Evolutionary conservation across 1,140 invertebrate genomes (phyloP), one percentile per base, ranked within the genome.

Genomic region (Eupeodes corollae): DNA sequence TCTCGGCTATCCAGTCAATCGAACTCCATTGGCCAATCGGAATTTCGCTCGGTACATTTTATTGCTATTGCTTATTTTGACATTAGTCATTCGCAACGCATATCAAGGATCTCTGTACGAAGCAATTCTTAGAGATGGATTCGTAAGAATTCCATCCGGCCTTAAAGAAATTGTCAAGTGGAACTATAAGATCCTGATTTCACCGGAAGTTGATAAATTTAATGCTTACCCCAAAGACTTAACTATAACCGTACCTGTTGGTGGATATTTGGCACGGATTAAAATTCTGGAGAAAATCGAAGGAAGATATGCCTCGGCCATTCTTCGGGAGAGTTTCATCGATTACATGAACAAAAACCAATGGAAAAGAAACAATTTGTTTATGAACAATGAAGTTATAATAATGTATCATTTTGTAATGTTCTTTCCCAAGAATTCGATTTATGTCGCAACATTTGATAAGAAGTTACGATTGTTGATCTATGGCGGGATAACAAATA

Each of bases 41-140:
- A 53, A 51, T 31, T 49, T 46, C 40, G 46, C 52, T 1, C 52
- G 52, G 2, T 42, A 46, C 14, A 18, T 51, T 5, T 30, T 53
- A 2, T 41, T 47, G 16, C n/a, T 47, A 3, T 53, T 49, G 52
- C 6, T 53, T 9, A 10, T 53, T 5, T 11, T 30, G 1, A 41
- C 49, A 2, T 16, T 53, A n/a, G 35, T 51, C 11, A 6, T 53
- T n/a, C 52, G 52, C 9, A 53, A 48, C 14, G 46, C 47, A 5
- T 53, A 53, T 44, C 52, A 53, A 38, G 49, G 46, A 13, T 48
- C 47, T 41, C 34, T 53, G 18, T 53, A 43, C 19, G 52, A 51
- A 12, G 39, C 32, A 21, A 33, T 53, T 10, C 46, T 46, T 15
- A 19, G 26, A 10, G 32, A 46, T 1, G 14, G 16, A 38, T 39